These are phyloP conservation scores for Hipposideros armiger DNA, from an alignment of 2,113 vertebrate genomes.

Conservation along the genomic window DNA sequence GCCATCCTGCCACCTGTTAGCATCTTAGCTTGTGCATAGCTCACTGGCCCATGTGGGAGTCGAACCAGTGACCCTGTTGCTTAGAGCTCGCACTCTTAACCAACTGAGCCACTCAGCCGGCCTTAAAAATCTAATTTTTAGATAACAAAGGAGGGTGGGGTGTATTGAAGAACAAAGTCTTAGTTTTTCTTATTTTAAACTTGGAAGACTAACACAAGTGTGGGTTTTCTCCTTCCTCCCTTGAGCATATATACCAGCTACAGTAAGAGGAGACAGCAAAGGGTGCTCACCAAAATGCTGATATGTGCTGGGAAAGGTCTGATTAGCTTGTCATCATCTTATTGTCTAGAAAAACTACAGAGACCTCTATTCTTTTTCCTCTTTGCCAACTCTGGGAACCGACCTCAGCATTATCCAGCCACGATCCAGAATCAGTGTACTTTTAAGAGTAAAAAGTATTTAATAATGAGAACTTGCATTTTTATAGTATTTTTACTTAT, in stretches of 20 bases:
- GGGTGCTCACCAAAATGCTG: neutral
- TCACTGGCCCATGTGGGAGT: too few species aligned
- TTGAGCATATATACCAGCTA: neutral
- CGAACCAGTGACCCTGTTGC: too few species aligned
- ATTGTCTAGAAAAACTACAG: neutral
- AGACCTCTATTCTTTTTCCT: neutral
- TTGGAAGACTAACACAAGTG: neutral
- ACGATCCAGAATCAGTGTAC: neutral
- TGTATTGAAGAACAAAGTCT: neutral
- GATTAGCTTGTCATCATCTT: neutral
- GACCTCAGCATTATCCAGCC: neutral
- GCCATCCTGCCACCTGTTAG: too few species aligned
- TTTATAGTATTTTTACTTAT: conserved; percentile 10
- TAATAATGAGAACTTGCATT: neutral
- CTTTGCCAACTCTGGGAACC: neutral
- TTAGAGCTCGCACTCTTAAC: too few species aligned
- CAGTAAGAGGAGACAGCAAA: neutral
- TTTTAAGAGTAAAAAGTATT: neutral
- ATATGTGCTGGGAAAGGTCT: neutral
- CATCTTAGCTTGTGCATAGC: too few species aligned
- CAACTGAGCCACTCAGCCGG: neutral
- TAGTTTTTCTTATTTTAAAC: neutral
- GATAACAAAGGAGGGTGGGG: neutral
- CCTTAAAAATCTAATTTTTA: neutral
- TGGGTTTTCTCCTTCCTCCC: neutral